Evolutionary conservation across 2,797 vertebrate genomes (phyloP).

Genomic region (Enteromius argenteus): DNA sequence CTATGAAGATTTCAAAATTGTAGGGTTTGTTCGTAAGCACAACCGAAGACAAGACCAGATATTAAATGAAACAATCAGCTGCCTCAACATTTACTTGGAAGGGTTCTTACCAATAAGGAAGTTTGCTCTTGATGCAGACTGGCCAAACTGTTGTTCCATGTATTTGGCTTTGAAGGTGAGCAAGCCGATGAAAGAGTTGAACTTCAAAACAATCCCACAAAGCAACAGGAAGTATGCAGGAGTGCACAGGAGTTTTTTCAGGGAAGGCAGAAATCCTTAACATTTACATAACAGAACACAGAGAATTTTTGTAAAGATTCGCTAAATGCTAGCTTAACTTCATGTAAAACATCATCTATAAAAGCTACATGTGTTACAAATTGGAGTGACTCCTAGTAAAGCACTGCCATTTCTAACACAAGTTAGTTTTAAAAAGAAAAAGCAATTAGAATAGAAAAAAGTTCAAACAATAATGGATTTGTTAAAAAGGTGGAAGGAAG

Average conservation of each 20-base stretch:
- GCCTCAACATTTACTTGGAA: background rate
- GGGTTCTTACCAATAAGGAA: constrained; percentile 79
- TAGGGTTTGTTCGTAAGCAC: background rate
- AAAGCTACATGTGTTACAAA: background rate
- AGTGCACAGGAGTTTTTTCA: constrained; percentile 76
- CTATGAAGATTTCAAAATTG: background rate
- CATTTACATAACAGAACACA: background rate
- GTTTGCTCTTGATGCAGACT: constrained; percentile 80
- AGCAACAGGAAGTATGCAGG: constrained; percentile 79
- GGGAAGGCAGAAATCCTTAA: constrained; percentile 77
- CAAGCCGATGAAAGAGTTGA: constrained; percentile 79
- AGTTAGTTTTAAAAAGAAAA: background rate
- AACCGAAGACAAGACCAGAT: background rate
- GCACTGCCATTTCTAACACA: background rate
- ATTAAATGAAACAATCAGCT: background rate
- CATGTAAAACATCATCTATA: background rate
- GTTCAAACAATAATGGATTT: background rate
- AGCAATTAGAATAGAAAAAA: background rate
- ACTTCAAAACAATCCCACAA: constrained; percentile 76
- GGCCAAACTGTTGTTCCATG: constrained; percentile 84
- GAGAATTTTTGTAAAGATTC: background rate
- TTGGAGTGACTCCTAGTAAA: background rate
- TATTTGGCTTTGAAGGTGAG: constrained; percentile 84
- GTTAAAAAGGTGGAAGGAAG: background rate
- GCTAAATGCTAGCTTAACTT: background rate